Percentiles rank a stretch among this genome's conserved stretches.
Conservation (phyloP, 2,888 invertebrate species). For the Hoplodrina blanda region DNA sequence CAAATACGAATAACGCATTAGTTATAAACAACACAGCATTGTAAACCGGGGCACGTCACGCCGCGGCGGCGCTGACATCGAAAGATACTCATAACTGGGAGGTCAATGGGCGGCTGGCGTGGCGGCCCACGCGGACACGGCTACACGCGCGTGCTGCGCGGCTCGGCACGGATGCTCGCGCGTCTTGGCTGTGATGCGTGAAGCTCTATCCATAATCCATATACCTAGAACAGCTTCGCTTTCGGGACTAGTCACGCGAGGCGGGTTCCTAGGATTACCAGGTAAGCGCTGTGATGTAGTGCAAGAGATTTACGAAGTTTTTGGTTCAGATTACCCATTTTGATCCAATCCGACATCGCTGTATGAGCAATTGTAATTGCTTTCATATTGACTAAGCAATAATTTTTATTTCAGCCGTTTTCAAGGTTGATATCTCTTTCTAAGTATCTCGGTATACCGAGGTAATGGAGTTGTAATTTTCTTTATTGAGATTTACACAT, state of each 20-base stretch:
- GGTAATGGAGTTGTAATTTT: background rate
- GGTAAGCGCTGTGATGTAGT: background rate
- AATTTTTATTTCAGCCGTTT: background rate
- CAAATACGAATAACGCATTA: conserved; percentile 11
- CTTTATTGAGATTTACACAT: conserved; percentile 14
- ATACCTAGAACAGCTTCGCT: conserved; percentile 10
- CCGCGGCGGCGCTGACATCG: conserved; percentile 24
- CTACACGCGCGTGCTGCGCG: background rate
- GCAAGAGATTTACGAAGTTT: too few relatives aligned
- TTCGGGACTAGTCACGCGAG: conserved; percentile 16
- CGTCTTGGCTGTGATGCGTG: conserved; percentile 12
- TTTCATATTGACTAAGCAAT: too few relatives aligned
- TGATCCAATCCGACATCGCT: too few relatives aligned
- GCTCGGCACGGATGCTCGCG: background rate
- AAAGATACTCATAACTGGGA: conserved; percentile 25
- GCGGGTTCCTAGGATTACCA: conserved; percentile 5
- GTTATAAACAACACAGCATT: conserved; percentile 32
- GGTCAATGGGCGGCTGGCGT: conserved; percentile 52
- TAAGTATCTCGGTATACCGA: background rate
- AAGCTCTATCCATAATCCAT: too few relatives aligned
- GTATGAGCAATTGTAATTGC: too few relatives aligned
- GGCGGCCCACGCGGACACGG: background rate
- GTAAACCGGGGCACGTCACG: conserved; percentile 44
- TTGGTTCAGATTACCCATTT: background rate
- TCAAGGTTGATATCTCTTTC: background rate